phyloP scores from a whole-genome alignment of 2,113 vertebrate genomes.

The Oreotrochilus melanogaster region DNA sequence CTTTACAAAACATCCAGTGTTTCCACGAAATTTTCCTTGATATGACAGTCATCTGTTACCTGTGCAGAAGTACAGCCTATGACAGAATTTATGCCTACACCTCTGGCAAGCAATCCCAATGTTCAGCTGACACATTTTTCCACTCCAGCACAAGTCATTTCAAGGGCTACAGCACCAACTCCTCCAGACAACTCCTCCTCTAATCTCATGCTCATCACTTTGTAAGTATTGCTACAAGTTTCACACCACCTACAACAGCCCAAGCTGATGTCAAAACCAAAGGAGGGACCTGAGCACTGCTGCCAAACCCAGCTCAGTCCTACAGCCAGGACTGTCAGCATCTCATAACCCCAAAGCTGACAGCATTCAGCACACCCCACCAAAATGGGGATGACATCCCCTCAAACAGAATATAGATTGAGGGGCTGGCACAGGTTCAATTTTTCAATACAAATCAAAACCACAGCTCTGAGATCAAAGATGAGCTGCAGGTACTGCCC shows the following conservation, averaged over 20 bases:
- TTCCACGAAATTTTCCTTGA: not conserved
- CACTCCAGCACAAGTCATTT: rapidly evolving
- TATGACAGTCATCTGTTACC: not conserved
- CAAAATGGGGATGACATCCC: not conserved
- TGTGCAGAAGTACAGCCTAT: not conserved
- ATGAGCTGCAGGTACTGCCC: not conserved
- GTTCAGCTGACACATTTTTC: not conserved
- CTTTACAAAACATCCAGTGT: not conserved
- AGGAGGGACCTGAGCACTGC: not conserved
- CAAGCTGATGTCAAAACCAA: not conserved
- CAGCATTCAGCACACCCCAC: not conserved
- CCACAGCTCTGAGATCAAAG: not conserved
- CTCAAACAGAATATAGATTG: not conserved
- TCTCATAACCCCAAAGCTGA: not conserved
- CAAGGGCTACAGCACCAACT: not conserved
- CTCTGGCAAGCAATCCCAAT: rapidly evolving
- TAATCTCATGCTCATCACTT: not conserved
- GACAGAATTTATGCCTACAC: not conserved
- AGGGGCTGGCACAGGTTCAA: not conserved
- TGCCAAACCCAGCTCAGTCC: not conserved
- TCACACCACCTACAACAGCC: not conserved
- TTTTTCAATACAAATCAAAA: not conserved
- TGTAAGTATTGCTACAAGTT: not conserved
- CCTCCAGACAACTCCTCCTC: not conserved
- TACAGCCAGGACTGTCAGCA: not conserved